phyloP scores from a whole-genome alignment of 2,113 vertebrate genomes.

The Mastomys natalensis region DNA sequence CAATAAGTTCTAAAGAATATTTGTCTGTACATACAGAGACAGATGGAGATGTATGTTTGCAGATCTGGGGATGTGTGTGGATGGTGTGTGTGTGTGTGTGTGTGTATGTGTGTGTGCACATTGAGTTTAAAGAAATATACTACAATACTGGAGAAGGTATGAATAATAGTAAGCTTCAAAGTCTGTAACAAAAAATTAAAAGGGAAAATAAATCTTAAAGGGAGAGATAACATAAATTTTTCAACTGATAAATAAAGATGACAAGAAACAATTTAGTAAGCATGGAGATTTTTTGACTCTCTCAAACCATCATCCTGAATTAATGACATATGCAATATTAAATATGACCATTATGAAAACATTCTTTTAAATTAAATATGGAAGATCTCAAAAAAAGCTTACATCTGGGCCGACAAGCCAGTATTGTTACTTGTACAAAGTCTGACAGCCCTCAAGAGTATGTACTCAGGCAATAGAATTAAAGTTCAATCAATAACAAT shows the following conservation, averaged over 20 bases:
- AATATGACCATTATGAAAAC: background rate
- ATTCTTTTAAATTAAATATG: background rate
- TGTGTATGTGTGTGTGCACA: background rate
- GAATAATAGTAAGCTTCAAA: conserved; percentile 9
- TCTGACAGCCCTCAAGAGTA: background rate
- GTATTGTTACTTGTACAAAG: background rate
- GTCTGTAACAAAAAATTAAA: conserved; percentile 14
- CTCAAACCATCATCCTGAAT: background rate
- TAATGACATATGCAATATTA: conserved; percentile 22
- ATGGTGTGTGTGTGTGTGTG: too few species aligned
- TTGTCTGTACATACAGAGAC: background rate
- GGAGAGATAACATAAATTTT: background rate
- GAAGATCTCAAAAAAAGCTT: background rate
- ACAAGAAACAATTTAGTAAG: background rate
- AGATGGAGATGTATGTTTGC: background rate
- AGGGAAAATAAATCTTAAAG: background rate
- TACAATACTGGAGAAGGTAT: background rate
- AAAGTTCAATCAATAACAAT: conserved; percentile 6
- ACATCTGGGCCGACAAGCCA: background rate
- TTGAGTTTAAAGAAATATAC: background rate
- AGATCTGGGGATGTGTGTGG: too few species aligned
- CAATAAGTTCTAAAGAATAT: background rate
- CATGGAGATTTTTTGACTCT: conserved; percentile 30
- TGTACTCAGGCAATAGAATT: conserved; percentile 34
- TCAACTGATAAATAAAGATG: background rate